phyloP scores from a whole-genome alignment of 2,888 invertebrate genomes.

The Scaptomyza flava region DNA sequence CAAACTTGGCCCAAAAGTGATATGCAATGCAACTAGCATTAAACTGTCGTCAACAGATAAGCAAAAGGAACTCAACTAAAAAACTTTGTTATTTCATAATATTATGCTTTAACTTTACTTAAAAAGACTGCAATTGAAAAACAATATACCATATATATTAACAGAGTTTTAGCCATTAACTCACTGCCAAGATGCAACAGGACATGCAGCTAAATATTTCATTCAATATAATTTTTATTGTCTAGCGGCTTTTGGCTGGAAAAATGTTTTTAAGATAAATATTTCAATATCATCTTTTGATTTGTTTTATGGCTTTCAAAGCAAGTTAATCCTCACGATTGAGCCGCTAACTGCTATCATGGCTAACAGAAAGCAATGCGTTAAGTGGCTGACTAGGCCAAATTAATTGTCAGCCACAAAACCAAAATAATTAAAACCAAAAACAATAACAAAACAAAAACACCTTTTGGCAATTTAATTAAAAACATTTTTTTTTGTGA shows the following conservation, averaged over 20 bases:
- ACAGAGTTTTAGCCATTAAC: too few relatives aligned
- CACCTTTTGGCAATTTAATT: constrained; percentile 70
- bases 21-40: constrained; percentile 15
- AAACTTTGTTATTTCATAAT: constrained; percentile 15
- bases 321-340: constrained; percentile 31
- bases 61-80: constrained; percentile 3
- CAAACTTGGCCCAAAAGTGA: not conserved
- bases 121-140: not conserved
- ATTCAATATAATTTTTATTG: too few relatives aligned
- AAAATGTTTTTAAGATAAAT: too few relatives aligned
- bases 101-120: constrained; percentile 18
- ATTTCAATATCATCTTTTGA: too few relatives aligned
- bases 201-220: too few relatives aligned
- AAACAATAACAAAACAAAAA: constrained; percentile 13
- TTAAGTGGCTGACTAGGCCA: constrained; percentile 52
- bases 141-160: too few relatives aligned
- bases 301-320: too few relatives aligned
- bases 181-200: too few relatives aligned
- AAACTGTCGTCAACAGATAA: constrained; percentile 26
- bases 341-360: constrained; percentile 43
- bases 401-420: constrained; percentile 62
- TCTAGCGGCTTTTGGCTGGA: too few relatives aligned
- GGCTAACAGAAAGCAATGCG: constrained; percentile 38
- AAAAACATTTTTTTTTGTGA: constrained; percentile 47
- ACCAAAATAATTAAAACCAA: constrained; percentile 47